Evolutionary conservation across 2,113 vertebrate species (phyloP).

Genomic region (Passer domesticus): DNA sequence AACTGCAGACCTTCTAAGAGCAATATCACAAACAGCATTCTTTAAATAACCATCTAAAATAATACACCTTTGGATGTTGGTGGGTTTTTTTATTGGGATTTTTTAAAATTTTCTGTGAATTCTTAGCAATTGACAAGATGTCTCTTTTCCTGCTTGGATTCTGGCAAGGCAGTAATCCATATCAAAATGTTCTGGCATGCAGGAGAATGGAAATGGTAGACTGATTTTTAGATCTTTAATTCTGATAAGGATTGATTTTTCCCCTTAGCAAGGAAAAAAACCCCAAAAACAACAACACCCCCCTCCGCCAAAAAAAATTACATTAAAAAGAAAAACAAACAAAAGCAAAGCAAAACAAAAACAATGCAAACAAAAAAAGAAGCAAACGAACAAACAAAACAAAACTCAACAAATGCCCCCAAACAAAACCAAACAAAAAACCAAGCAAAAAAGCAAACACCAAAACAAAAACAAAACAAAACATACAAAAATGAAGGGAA

Average conservation of each 20-base stretch:
- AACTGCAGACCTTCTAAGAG: neutral
- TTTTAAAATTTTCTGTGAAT: neutral
- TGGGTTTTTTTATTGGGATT: accelerated
- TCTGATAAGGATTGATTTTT: neutral
- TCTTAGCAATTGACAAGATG: neutral
- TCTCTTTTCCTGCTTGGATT: neutral
- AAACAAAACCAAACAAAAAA: neutral
- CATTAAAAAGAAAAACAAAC: too few species aligned
- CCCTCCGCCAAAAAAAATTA: too few species aligned
- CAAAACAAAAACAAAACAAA: too few species aligned
- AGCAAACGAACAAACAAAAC: neutral
- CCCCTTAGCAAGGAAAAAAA: neutral
- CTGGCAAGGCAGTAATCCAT: neutral
- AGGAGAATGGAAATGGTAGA: neutral
- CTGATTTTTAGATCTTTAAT: neutral
- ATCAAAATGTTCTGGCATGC: neutral
- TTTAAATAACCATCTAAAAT: neutral
- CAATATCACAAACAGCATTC: neutral
- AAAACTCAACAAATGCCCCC: too few species aligned
- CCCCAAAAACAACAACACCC: too few species aligned
- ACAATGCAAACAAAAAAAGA: neutral
- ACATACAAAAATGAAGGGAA: neutral
- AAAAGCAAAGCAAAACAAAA: neutral
- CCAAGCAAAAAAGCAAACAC: too few species aligned
- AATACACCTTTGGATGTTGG: accelerated